Evolutionary conservation across 2,888 invertebrate genomes (phyloP), one percentile per base, ranked within the genome.

Genomic region (Calameuta idolon): DNA sequence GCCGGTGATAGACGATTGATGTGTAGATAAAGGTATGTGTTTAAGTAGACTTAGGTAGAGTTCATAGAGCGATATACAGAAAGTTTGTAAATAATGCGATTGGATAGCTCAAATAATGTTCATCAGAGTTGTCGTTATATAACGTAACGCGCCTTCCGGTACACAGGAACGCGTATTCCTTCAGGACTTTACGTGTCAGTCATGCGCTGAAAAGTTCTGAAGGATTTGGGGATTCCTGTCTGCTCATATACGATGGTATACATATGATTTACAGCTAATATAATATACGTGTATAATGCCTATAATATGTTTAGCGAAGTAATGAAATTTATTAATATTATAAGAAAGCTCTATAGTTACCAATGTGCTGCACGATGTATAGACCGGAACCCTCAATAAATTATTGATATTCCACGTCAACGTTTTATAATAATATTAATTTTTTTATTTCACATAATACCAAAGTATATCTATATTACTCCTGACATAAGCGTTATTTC

Each of bases 361-460:
- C 85, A 85, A 75, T 83, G 82, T 83, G 83, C 85, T 85, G 85
- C 80, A 80, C 83, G 82, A 85, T 85, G 85, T 85, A 85, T 85
- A 85, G 85, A 84, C 79, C 80, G 82, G 80, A 71, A 83, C 79
- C 80, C 81, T 80, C 82, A 85, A 85, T 85, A 85, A 85, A 85
- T 81, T 82, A 85, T 85, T 85, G 85, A 83, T 85, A 85, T 81
- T 85, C 85, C 82, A 85, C 37, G 75, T 69, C 35, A 68, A 12
- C 30, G 35, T 71, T 71, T 55, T 55, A 55, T 55, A 55, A 55
- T 55, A 55, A 55, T 55, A 23, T 55, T 55, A 23, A 55, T 55
- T 55, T 55, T 55, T 55, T 55, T 23, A 55, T 55, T 55, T 55
- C 55, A 55, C 0, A 23, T 9, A 55, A 55, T 55, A 55, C 55